Evolutionary conservation across 2,113 vertebrate species (phyloP).

Genomic region (Trematomus loennbergii): DNA sequence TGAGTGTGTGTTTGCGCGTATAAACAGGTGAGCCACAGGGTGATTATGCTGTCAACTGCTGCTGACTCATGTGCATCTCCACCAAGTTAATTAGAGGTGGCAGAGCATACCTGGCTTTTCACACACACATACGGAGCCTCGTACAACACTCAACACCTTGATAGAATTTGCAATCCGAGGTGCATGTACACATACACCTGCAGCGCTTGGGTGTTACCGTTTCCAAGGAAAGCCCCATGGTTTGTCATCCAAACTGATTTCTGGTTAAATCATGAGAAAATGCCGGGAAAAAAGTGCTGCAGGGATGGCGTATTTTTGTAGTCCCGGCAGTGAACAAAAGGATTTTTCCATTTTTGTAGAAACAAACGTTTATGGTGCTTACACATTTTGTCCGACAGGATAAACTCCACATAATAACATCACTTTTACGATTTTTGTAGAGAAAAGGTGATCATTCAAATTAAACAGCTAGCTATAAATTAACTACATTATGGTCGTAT

Average conservation of each 20-base stretch:
- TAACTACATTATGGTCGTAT: no score
- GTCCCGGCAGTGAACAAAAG: no score
- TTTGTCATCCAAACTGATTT: constrained; percentile 11
- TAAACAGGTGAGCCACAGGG: constrained; percentile 73
- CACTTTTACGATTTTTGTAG: no score
- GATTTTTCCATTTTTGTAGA: no score
- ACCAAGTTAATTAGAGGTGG: constrained; percentile 79
- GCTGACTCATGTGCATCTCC: constrained; percentile 77
- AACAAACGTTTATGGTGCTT: no score
- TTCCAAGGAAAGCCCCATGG: constrained; percentile 39
- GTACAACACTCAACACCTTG: constrained; percentile 50
- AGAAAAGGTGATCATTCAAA: no score
- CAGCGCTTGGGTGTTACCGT: constrained; percentile 18
- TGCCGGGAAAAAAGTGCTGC: no score
- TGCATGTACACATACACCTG: constrained; percentile 32
- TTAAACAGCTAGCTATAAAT: no score
- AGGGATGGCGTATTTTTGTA: no score
- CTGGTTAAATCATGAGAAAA: neutral
- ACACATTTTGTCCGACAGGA: no score
- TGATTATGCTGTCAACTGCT: constrained; percentile 81
- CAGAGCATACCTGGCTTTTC: constrained; percentile 66
- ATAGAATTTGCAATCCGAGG: constrained; percentile 45
- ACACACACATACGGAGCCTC: constrained; percentile 42
- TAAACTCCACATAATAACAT: no score
- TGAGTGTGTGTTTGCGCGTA: constrained; percentile 52